Base-by-base conservation (phyloP, 2,113 vertebrate genomes). In the Nicator chloris region DNA sequence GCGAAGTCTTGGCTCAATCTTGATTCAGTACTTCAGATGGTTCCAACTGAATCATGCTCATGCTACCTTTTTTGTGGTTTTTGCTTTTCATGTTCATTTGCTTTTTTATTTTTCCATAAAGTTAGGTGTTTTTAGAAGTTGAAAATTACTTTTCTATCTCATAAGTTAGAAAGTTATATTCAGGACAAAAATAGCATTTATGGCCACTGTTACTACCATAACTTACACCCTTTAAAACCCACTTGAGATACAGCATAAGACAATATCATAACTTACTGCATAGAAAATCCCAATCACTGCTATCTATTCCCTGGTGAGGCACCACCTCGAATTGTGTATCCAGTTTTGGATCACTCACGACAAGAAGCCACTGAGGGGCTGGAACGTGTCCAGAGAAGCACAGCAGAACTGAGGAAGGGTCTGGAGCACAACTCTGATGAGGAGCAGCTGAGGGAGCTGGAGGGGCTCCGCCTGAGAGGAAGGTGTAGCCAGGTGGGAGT, bases 271-370 rank as follows among this genome's bases (percentile, higher is more conserved):
- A 26, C 3, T 33, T 45, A 30, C 11, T 66, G 10, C 13, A 7
- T 20, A 20, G 7, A 9, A 68, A 57, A 39, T 42, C 72, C 8
- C 57, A 11, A 28, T 70, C 1, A 1, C 31, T 78, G 7, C 12
- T 72, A 3, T 73, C 39, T 57, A 11, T 45, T 5, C 28, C 16
- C 21, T 44, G 27, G 14, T 59, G 44, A 65, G 33, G 12, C 24
- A 69, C 11, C 33, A 39, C 9, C 19, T 53, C 0, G 0, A 60
- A 26, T 18, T 3, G 11, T 45, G n/a, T 47, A 39, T 51, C 28
- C n/a, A 22, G 28, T 60, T 82, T n/a, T 68, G 39, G 28, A 9
- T n/a, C 28, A 39, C 9, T 75, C 61, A 13, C 3, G 15, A 10
- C 20, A 45, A 37, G 45, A 59, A 60, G n/a, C 39, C 19, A 10